Conservation (phyloP, 2,888 invertebrate species). For the Synergus japonicus region DNA sequence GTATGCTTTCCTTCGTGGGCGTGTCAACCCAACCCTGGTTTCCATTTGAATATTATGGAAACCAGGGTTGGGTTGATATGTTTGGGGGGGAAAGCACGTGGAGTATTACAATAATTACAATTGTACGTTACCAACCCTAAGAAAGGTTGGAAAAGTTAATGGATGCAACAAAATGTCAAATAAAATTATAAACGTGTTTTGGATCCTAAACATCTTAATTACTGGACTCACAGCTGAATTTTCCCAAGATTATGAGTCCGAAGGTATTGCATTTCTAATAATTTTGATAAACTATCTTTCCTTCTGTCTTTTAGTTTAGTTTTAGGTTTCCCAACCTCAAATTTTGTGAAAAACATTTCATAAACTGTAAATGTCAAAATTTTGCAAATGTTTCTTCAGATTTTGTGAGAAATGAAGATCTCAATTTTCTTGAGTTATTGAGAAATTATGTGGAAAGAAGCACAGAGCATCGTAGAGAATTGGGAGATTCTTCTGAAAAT, state of each 20-base stretch:
- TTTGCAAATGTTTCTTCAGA: background rate
- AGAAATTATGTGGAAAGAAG: background rate
- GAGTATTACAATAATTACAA: too few species aligned
- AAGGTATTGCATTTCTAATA: conserved; percentile 11
- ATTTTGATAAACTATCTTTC: background rate
- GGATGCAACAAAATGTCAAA: background rate
- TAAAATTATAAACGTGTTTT: background rate
- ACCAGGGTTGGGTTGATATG: too few species aligned
- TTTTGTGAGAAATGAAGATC: background rate
- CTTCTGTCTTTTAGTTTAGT: background rate
- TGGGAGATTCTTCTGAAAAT: conserved; percentile 59
- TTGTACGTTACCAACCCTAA: too few species aligned
- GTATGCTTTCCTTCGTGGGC: too few species aligned
- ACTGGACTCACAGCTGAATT: background rate
- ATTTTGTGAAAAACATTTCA: background rate
- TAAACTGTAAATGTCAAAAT: background rate
- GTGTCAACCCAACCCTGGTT: too few species aligned
- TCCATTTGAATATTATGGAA: too few species aligned
- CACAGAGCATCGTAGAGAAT: background rate
- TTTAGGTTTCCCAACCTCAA: background rate
- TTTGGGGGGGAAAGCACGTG: too few species aligned
- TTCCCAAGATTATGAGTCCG: background rate
- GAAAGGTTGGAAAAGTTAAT: background rate
- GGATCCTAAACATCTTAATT: background rate
- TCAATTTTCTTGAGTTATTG: background rate